These are phyloP conservation scores for Austrolebias charrua DNA, from an alignment of 2,797 vertebrate species.

Conservation along the genomic window DNA sequence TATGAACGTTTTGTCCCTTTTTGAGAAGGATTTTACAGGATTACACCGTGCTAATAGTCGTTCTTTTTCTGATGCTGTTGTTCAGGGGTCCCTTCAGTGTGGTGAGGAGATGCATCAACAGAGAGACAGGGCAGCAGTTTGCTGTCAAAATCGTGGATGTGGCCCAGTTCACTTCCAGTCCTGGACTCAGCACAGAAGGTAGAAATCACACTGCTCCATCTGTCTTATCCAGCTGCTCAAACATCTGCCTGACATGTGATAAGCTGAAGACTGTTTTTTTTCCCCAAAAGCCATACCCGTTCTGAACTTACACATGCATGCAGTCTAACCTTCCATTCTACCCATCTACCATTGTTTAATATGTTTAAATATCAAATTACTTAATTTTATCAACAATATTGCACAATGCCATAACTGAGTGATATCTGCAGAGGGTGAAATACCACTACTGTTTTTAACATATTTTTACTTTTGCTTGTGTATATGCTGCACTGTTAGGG, in stretches of 20 bases:
- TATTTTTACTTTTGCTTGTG: no score
- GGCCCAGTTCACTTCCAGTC: slow-evolving; percentile 98
- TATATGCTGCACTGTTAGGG: no score
- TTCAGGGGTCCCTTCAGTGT: slow-evolving; percentile 96
- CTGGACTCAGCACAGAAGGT: slow-evolving; percentile 99
- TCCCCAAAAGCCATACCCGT: no score
- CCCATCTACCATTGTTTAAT: no score
- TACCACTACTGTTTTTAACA: no score
- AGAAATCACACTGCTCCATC: slow-evolving; percentile 16
- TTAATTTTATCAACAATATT: no score
- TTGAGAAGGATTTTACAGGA: background rate
- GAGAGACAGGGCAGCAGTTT: slow-evolving; percentile 97
- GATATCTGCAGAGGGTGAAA: no score
- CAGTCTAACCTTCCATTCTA: no score
- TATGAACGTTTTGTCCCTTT: background rate
- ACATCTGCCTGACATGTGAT: background rate
- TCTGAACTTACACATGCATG: no score
- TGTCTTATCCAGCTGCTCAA: background rate
- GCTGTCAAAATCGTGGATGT: slow-evolving; percentile 99
- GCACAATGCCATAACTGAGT: no score
- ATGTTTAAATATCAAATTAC: no score
- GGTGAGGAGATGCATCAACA: slow-evolving; percentile 97
- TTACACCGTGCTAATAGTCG: background rate
- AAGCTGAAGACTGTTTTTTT: no score
- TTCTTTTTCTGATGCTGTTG: slow-evolving; percentile 15